Base-by-base conservation (phyloP, 2,888 invertebrate genomes). In the Cantharis rustica region DNA sequence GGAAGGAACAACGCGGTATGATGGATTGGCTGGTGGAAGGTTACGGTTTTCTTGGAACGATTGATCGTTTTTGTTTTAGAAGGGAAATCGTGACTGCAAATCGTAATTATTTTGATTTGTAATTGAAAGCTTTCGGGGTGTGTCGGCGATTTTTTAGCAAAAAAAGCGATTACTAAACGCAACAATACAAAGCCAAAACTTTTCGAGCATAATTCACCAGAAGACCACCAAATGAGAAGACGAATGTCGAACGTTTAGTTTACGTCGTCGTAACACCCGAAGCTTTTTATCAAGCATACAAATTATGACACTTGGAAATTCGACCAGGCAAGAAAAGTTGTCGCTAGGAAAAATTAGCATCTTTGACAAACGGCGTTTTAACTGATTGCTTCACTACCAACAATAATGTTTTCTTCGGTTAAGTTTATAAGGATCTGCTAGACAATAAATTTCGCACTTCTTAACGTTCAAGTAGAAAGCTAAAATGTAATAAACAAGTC, bases 271-370 rank as follows among this genome's bases (percentile, higher is more conserved):
- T 68, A 68, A 75, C 74, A 77, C 75, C 74, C 69, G 63, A 77
- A 79, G 80, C 79, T 75, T 79, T 80, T 80, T 80, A 79, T 80
- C 80, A 80, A 77, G 72, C 69, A 80, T 80, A 80, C 76, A 79
- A 79, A 77, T 75, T 73, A 77, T 79, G 80, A 80, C 80, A 80
- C 73, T 71, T 73, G 74, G 75, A 79, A 80, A 80, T 80, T 80
- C 80, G 80, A 80, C 79, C 79, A 80, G 77, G 74, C 79, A 77
- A 74, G 75, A 73, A 66, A 66, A 73, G 75, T 75, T 80, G 80
- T 80, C 80, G 76, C 76, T 79, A 75, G 75, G 80, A 79, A 77
- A 80, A 80, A 80, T 80, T 74, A 77, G 75, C 75, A 79, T 77
- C 72, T 77, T 77, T 77, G 77, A 78, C 78, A 73, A 75, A 73